Base-by-base conservation (phyloP, 1,140 invertebrate genomes). In the Maniola jurtina region DNA sequence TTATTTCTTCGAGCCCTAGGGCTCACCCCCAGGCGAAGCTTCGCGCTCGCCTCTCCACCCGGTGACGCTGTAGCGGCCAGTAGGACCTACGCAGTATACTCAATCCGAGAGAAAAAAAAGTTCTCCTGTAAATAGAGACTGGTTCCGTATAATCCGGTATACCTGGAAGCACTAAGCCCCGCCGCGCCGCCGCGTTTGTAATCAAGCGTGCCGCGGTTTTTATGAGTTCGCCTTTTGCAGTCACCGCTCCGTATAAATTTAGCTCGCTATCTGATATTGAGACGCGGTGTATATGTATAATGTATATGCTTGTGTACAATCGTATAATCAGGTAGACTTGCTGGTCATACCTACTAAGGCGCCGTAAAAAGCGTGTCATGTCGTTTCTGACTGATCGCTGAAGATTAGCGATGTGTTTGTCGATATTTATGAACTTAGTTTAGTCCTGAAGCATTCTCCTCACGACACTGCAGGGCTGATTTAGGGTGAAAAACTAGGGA, bases 151-250 rank as follows among this genome's bases (percentile, higher is more conserved):
- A 52, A 52, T 16, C 25, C 15, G 15, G 14, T 5, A 52, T 16
- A 16, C 48, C 14, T 52, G 48, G 48, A 0, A 52, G 13, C 48
- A 52, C 48, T 25, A 52, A 16, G 25, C 7, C 62, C 70, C 75
- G 76, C 50, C 74, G 78, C 75, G 76, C 50, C 74, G 78, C 77
- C 72, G 82, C 80, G 25, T 84, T 85, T 82, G 86, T 86, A 88
- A 88, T 88, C 84, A 88, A 88, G 69, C 75, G 79, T 63, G 79
- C 80, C 84, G 82, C 84, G 80, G 72, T 86, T 88, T 87, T 88
- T 86, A 86, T 80, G 86, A 88, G 77, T 58, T 70, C 79, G 77
- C 78, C 81, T 81, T 81, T 83, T 76, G 79, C 76, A 75, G 76
- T 71, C 80, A 67, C 75, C 77, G 82, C 72, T 72, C 73, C 67